Conservation (phyloP, 1,140 invertebrate genomes). For the Camponotus pennsylvanicus region DNA sequence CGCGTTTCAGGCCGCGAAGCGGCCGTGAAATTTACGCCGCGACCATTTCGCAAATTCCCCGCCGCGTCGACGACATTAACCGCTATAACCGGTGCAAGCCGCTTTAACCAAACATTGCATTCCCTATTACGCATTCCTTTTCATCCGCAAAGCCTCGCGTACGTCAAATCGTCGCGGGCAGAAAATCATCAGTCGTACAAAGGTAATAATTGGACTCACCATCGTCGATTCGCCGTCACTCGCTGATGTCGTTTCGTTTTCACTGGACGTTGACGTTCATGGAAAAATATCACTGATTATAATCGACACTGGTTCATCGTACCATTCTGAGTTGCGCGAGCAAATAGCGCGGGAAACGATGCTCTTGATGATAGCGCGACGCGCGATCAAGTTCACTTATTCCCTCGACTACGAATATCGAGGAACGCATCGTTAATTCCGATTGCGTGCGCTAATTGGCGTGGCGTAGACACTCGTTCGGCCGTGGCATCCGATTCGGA, state of each 20-base stretch:
- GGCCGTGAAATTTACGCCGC: constrained; percentile 47
- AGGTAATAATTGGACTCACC: background rate
- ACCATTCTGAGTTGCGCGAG: no score
- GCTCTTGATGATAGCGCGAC: background rate
- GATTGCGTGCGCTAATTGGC: background rate
- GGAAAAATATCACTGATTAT: no score
- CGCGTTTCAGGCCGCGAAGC: constrained; percentile 46
- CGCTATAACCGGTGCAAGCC: background rate
- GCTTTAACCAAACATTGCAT: background rate
- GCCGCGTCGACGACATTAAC: constrained; percentile 39
- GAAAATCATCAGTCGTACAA: background rate
- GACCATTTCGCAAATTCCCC: constrained; percentile 56
- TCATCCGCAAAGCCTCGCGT: background rate
- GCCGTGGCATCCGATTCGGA: background rate
- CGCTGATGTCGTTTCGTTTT: background rate
- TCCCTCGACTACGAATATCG: no score
- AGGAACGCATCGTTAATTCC: background rate
- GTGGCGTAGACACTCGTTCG: background rate
- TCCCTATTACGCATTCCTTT: no score
- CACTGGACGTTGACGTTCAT: no score
- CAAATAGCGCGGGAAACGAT: no score
- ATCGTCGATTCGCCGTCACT: no score
- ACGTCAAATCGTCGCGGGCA: background rate
- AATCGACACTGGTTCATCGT: no score
- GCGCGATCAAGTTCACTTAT: background rate